Evolutionary conservation across 2,888 invertebrate genomes (phyloP).

Genomic region (Eurois occulta): DNA sequence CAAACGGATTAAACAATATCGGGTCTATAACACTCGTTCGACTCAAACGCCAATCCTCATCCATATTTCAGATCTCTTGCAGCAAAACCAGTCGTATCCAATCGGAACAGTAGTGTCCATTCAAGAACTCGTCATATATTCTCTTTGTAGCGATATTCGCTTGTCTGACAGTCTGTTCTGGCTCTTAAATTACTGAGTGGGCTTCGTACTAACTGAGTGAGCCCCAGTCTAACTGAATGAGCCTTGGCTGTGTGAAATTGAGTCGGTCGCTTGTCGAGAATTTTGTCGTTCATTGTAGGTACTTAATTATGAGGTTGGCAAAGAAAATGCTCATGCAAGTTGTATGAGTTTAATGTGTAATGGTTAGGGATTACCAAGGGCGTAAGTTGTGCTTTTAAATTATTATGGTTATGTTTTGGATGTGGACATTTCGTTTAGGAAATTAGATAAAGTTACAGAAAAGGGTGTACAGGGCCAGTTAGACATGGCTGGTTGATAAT

Average conservation of each 20-base stretch:
- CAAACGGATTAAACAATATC: not conserved
- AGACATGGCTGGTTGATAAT: not conserved
- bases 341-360: constrained; percentile 18
- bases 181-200: constrained; percentile 53
- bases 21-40: not conserved
- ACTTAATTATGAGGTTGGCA: constrained; percentile 22
- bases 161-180: constrained; percentile 33
- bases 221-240: not conserved
- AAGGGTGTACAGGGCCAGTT: not conserved
- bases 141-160: constrained; percentile 55
- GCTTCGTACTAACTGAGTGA: constrained; percentile 20
- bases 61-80: constrained; percentile 24
- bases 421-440: not conserved
- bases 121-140: constrained; percentile 49
- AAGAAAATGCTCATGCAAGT: constrained; percentile 23
- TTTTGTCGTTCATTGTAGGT: not conserved
- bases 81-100: not conserved
- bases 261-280: not conserved
- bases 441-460: not conserved
- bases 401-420: not conserved
- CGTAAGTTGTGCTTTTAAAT: constrained; percentile 21
- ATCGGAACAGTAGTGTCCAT: constrained; percentile 14
- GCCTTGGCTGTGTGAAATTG: constrained; percentile 11
- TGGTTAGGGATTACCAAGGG: not conserved
- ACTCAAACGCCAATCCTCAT: constrained; percentile 22